phyloP scores from a whole-genome alignment of 2,797 vertebrate species.

The Anomalospiza imberbis region DNA sequence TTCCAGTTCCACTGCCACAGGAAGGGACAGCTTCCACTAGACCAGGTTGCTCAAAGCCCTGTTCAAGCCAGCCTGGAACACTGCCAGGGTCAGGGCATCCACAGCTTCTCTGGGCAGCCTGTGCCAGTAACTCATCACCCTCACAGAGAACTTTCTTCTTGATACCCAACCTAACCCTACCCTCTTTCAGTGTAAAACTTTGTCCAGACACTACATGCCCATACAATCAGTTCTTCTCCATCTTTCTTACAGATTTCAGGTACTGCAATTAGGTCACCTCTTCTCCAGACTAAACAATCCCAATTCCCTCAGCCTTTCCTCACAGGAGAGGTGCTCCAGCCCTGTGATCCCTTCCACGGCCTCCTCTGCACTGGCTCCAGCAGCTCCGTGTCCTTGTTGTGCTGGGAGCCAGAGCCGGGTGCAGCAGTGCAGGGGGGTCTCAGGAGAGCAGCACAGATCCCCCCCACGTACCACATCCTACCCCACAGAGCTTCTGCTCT shows the following conservation, averaged over 20 bases:
- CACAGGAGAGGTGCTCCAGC: background rate
- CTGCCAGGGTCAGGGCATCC: fast-evolving
- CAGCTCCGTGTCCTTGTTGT: background rate
- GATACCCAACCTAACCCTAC: background rate
- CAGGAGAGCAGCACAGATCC: fast-evolving
- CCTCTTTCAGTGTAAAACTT: background rate
- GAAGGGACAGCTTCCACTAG: background rate
- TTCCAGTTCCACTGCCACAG: background rate
- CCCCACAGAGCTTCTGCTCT: fast-evolving
- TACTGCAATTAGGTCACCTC: background rate
- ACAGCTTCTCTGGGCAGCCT: background rate
- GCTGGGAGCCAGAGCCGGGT: background rate
- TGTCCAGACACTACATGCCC: background rate
- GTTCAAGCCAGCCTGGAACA: background rate
- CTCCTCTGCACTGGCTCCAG: background rate
- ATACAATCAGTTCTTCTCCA: too few relatives aligned
- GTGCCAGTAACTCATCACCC: background rate
- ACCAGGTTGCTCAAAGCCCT: background rate
- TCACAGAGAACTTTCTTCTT: background rate
- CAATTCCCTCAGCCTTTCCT: background rate
- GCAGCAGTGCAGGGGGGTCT: background rate
- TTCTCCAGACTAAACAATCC: background rate
- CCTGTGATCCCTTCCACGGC: background rate
- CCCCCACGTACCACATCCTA: fast-evolving
- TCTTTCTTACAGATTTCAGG: background rate